Evolutionary conservation across 2,888 invertebrate species (phyloP), one percentile per base, ranked within the genome.

Genomic region (Ceraclea dissimilis): DNA sequence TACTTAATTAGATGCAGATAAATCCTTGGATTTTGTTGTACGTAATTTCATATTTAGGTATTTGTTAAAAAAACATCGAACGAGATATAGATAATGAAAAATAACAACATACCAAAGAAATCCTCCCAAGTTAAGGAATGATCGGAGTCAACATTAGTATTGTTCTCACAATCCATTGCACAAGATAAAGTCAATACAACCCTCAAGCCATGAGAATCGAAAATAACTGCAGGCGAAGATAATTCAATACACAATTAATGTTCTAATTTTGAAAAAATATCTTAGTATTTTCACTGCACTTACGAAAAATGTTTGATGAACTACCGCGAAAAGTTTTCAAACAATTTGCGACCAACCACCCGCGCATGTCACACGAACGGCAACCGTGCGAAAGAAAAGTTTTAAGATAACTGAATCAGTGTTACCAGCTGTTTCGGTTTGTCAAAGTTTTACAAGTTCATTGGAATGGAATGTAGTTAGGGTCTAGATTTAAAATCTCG

Each of bases 61-160:
- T n/a, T n/a, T n/a, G n/a, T n/a, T n/a, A n/a, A n/a, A n/a, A n/a
- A n/a, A n/a, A n/a, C n/a, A n/a, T n/a, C n/a, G n/a, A n/a, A n/a
- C n/a, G n/a, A n/a, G n/a, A n/a, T n/a, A n/a, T n/a, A n/a, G n/a
- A n/a, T n/a, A n/a, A n/a, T n/a, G n/a, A 39, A 39, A 4, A 39
- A 39, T 39, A 16, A 39, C 13, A 39, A 39, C n/a, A 39, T 67
- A 84, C 84, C 84, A 67, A 83, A 84, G 77, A 84, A 84, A 67
- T 84, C 84, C 71, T 84, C 84, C 85, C 84, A 84, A 69, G 82
- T 83, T 77, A 83, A 80, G 69, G 83, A 84, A 67, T 81, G 81
- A 71, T 84, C 84, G 65, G 83, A 84, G 70, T 84, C 84, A 67
- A 76, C 76, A 59, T 62, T 64, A 59, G 61, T 64, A 20, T 20